A percentile compares a stretch with the other conserved stretches of the same genome.
Conservation (phyloP, 1,140 invertebrate genomes). For the Drosophila nasuta region DNA sequence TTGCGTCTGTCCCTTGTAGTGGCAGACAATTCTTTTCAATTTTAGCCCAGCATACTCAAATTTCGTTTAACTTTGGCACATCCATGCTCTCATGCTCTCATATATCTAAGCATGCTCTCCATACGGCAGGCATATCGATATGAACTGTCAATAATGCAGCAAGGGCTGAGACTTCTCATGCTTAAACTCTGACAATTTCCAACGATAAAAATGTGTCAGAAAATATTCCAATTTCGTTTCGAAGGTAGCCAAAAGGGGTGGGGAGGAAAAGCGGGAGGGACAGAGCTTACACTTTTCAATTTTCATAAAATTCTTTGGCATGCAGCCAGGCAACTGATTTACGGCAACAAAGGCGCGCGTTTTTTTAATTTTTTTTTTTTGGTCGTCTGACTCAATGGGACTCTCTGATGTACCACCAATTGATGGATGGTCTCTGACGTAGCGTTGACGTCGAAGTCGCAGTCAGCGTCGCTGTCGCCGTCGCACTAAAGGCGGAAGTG, state of each 20-base stretch:
- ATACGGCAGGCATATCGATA: conserved; percentile 37
- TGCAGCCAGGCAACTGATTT: conserved; percentile 67
- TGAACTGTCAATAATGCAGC: conserved; percentile 68
- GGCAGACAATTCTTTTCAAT: conserved; percentile 50
- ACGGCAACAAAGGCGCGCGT: conserved; percentile 50
- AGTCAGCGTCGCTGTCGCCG: conserved; percentile 20
- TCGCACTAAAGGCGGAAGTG: conserved; percentile 60
- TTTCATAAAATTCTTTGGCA: conserved; percentile 77
- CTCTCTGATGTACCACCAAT: conserved; percentile 34
- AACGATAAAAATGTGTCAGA: conserved; percentile 78
- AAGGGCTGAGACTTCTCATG: conserved; percentile 24
- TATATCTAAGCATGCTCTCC: conserved; percentile 20
- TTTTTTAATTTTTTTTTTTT: neutral
- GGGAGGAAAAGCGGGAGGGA: too few species aligned
- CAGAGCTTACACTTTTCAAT: conserved; percentile 66
- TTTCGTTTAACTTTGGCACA: conserved; percentile 28
- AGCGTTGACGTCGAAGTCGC: conserved; percentile 39
- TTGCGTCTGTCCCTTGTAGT: neutral
- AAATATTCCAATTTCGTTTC: conserved; percentile 60
- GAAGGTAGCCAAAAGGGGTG: neutral
- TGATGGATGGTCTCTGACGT: conserved; percentile 53
- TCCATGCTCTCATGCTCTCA: neutral
- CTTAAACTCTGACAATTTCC: conserved; percentile 78
- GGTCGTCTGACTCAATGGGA: conserved; percentile 60
- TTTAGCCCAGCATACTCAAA: conserved; percentile 26